Conservation (phyloP, 2,888 invertebrate genomes). For the Netelia melanura region DNA sequence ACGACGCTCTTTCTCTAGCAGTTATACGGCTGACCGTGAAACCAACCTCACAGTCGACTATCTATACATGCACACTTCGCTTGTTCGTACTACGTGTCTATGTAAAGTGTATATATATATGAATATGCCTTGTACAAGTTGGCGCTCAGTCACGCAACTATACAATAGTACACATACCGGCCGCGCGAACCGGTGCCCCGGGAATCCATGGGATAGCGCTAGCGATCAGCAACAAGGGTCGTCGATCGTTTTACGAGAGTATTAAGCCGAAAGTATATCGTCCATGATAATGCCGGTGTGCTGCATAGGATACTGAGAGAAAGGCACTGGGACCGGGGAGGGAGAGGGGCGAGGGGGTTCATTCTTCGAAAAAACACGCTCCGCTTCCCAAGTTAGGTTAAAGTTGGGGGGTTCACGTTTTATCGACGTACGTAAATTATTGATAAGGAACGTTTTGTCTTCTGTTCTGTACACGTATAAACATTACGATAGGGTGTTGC, state of each 20-base stretch:
- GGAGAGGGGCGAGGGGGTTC: neutral
- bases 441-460: conserved; percentile 51
- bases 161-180: conserved; percentile 19
- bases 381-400: conserved; percentile 31
- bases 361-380: conserved; percentile 33
- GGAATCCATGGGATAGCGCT: conserved; percentile 56
- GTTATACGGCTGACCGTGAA: conserved; percentile 38
- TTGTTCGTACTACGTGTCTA: neutral
- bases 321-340: conserved; percentile 28
- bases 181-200: conserved; percentile 42
- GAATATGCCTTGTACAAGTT: neutral
- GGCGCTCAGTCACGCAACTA: neutral
- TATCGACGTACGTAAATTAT: conserved; percentile 58
- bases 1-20: conserved; percentile 9
- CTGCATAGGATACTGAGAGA: conserved; percentile 26
- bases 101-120: neutral
- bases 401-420: conserved; percentile 46
- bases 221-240: conserved; percentile 62
- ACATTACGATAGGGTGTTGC: neutral
- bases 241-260: conserved; percentile 70
- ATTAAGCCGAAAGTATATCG: conserved; percentile 69
- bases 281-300: conserved; percentile 63
- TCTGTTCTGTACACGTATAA: conserved; percentile 6
- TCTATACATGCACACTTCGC: neutral
- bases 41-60: conserved; percentile 5